Evolutionary conservation across 2,113 vertebrate genomes (phyloP), one percentile per base, ranked within the genome.

Genomic region (Pteropus alecto): DNA sequence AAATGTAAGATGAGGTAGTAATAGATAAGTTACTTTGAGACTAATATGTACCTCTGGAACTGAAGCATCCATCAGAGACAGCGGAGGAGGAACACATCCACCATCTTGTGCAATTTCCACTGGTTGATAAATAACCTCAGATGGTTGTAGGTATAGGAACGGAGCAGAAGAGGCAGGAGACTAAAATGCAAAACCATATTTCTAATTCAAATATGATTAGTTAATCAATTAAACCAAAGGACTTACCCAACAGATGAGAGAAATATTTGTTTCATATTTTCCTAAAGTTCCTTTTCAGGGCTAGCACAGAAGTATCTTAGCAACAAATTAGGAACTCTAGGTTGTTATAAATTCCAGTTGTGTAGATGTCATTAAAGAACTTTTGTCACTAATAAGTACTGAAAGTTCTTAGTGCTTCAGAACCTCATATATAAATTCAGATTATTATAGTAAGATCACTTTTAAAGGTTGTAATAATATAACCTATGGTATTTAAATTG

Each of bases 71-170:
- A 98, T 98, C 79, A 99, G 93, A 89, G 98, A 97, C 4, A 98
- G 97, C 76, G 98, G 96, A 92, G 98, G 95, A 87, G 98, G 97
- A 71, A 98, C 14, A 95, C 96, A 98, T 70, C 98, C 98, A 94
- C 96, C 97, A 92, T 98, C 98, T 84, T 98, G 99, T 79, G 98
- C 73, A 84, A 99, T 96, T 96, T 99, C 98, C 91, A 98, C 21
- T 6, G 98, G 98, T 56, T 99, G 98, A 96, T 98, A 99, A 96
- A 98, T 96, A 28, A 99, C 98, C 84, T 99, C 99, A 60, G 98
- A 98, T 51, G 98, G 98, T 87, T 98, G 99, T 65, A 99, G 83
- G 73, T 98, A 99, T n/a, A 99, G 93, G 60, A 99, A 97, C 3
- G 98, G 96, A 95, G 98, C 97, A 73, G 98, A 98, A 97, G 98